Base-by-base conservation (phyloP, 2,888 invertebrate genomes). In the Pollenia amentaria region DNA sequence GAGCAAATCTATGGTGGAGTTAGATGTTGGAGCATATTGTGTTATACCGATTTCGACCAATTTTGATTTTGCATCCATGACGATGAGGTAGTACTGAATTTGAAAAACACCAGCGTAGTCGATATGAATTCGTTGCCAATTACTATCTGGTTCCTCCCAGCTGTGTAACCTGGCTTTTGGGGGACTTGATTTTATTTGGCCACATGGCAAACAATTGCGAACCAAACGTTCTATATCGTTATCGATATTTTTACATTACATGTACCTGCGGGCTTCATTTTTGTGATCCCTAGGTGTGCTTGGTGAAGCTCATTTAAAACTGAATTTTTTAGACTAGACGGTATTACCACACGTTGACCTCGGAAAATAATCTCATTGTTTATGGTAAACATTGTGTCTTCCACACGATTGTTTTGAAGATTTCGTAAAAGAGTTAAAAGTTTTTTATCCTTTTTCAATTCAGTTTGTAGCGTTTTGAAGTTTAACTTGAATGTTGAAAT, bases 201-300 rank as follows among this genome's bases (percentile, higher is more conserved):
- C 84, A 84, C 91, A 91, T 21, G 80, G 57, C 18, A 55, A 44
- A 73, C 90, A 91, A 8, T 69, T 60, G 53, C 85, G 87, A 9
- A 89, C 88, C 9, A 84, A 69, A n/a, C 78, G 64, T 87, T 91
- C 90, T 21, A 91, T 91, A 10, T 90, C 90, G 10, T 87, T 84
- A 78, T 91, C 89, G 21, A 91, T 87, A 8, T 80, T 72, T 12
- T 90, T 90, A 90, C 90, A 91, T 84, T 88, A 91, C 48, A 91
- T 89, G 86, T 89, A 88, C 18, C 88, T 83, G 44, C 89, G n/a
- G n/a, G n/a, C n/a, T n/a, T n/a, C n/a, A n/a, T n/a, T n/a, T n/a
- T n/a, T n/a, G n/a, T n/a, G n/a, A n/a, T n/a, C 8, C 90, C 91
- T 9, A 89, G 82, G 72, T 91, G 91, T 11, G 89, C 84, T 7